Evolutionary conservation across 2,888 invertebrate species (phyloP).

Genomic region (Orthosia gracilis): DNA sequence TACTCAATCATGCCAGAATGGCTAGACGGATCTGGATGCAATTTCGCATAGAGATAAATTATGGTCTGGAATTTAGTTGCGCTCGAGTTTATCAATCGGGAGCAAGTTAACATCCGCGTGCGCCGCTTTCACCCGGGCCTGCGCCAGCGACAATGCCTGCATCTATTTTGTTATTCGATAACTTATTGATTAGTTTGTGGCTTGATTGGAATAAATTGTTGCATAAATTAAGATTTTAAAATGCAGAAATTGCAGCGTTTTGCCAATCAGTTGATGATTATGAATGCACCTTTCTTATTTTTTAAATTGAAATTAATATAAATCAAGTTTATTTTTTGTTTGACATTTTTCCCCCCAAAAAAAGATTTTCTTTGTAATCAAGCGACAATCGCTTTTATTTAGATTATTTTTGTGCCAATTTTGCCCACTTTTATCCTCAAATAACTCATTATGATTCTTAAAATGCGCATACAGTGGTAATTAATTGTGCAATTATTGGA

Average conservation of each 20-base stretch:
- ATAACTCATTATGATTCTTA: too few species aligned
- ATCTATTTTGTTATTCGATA: slow-evolving; percentile 61
- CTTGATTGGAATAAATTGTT: not conserved
- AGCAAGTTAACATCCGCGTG: slow-evolving; percentile 75
- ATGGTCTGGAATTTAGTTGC: slow-evolving; percentile 57
- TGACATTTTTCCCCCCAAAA: too few species aligned
- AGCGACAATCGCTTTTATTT: not conserved
- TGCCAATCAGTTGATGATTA: not conserved
- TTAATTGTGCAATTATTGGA: too few species aligned
- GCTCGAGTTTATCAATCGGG: slow-evolving; percentile 75
- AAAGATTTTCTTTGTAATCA: too few species aligned
- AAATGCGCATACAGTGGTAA: too few species aligned
- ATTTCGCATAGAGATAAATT: too few species aligned
- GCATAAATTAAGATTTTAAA: not conserved
- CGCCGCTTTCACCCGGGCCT: slow-evolving; percentile 73
- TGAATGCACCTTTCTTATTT: not conserved
- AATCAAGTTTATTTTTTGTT: not conserved
- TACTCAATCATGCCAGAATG: too few species aligned
- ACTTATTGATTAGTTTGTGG: slow-evolving; percentile 30
- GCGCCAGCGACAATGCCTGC: slow-evolving; percentile 35
- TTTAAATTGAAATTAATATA: not conserved
- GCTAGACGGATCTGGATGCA: too few species aligned
- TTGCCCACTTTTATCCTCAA: too few species aligned
- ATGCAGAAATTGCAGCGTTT: not conserved
- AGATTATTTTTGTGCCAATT: not conserved